Percentiles rank a stretch among this genome's conserved stretches.
These are phyloP conservation scores for Gambusia yucatana DNA, from an alignment of 2,797 vertebrate species.

Conservation along the genomic window DNA sequence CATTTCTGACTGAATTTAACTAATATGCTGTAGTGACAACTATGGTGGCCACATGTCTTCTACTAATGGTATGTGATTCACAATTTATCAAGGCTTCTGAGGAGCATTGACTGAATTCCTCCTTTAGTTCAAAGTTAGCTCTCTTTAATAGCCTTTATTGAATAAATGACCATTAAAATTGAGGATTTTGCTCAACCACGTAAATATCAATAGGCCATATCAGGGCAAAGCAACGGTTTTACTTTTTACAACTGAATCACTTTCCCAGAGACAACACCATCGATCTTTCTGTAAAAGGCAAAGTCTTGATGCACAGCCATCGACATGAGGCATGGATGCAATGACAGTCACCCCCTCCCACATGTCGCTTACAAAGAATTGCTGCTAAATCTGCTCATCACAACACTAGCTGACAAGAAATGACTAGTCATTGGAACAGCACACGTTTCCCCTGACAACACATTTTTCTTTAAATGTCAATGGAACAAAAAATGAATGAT, in stretches of 20 bases:
- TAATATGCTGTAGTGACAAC: conserved; percentile 57
- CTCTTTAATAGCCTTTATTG: conserved; percentile 78
- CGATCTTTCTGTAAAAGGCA: conserved; percentile 77
- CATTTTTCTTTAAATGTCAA: conserved; percentile 30
- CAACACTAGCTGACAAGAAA: conserved; percentile 26
- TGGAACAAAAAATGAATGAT: conserved; percentile 15
- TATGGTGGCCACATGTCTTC: conserved; percentile 27
- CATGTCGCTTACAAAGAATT: conserved; percentile 32
- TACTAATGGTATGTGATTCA: conserved; percentile 38
- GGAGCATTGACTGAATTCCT: conserved; percentile 52
- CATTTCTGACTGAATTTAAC: conserved; percentile 45
- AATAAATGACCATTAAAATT: conserved; percentile 80
- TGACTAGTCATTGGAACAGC: not conserved
- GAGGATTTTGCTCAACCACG: conserved; percentile 79
- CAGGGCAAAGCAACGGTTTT: conserved; percentile 58
- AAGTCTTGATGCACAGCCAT: conserved; percentile 68
- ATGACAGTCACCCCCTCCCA: conserved; percentile 42
- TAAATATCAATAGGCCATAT: conserved; percentile 80
- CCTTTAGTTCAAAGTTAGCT: conserved; percentile 66
- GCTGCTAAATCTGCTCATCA: conserved; percentile 16
- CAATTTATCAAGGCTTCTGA: conserved; percentile 39
- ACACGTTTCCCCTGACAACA: conserved; percentile 16
- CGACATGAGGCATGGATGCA: conserved; percentile 39
- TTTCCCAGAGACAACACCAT: conserved; percentile 78
- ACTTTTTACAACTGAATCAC: conserved; percentile 72